Evolutionary conservation across 2,888 invertebrate species (phyloP).

Genomic region (Trachelus tabidus): DNA sequence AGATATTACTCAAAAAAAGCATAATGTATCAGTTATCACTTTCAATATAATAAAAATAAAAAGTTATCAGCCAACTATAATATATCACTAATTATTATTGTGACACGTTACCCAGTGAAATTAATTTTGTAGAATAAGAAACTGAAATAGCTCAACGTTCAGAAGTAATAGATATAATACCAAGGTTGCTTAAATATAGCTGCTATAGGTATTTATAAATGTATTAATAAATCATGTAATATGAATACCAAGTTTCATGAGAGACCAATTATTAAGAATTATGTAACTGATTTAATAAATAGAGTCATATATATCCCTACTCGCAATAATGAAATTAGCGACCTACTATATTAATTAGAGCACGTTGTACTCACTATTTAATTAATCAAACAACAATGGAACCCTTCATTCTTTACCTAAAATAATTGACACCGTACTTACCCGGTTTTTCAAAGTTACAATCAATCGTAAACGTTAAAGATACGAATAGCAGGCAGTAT

Average conservation of each 20-base stretch:
- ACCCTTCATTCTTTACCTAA: neutral
- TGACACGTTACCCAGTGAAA: neutral
- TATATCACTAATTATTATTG: neutral
- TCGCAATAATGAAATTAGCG: neutral
- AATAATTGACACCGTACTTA: neutral
- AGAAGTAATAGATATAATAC: neutral
- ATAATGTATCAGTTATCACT: neutral
- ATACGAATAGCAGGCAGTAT: neutral
- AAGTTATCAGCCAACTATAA: neutral
- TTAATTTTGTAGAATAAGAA: neutral
- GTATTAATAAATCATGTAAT: neutral
- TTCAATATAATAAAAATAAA: neutral
- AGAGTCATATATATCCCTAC: neutral
- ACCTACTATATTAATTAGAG: neutral
- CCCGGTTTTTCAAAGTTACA: neutral
- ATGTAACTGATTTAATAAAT: constrained; percentile 1
- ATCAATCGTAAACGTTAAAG: neutral
- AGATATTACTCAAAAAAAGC: neutral
- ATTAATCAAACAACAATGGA: neutral
- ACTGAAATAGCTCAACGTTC: neutral
- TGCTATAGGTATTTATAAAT: neutral
- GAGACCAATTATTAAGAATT: neutral
- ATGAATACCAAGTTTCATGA: neutral
- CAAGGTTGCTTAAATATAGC: neutral
- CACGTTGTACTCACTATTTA: neutral